Conservation (phyloP, 2,888 invertebrate species). For the Meta bourneti region DNA sequence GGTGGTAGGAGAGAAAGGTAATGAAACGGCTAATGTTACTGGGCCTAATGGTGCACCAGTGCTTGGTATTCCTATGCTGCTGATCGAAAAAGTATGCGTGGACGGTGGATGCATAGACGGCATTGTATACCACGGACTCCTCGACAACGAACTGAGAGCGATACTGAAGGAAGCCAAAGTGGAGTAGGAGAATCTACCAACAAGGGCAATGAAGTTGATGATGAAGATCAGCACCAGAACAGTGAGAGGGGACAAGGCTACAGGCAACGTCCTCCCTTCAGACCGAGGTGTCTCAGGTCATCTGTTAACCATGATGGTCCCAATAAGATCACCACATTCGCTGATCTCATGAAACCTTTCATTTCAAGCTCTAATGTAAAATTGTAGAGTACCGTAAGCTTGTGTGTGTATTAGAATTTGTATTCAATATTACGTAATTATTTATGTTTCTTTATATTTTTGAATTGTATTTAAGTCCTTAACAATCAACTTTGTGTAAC, state of each 20-base stretch:
- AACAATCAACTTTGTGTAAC: too few relatives aligned
- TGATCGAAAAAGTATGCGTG: conserved; percentile 86
- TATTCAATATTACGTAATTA: too few relatives aligned
- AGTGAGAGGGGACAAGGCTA: conserved; percentile 42
- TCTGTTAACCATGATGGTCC: too few relatives aligned
- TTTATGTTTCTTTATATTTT: too few relatives aligned
- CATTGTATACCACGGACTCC: conserved; percentile 52
- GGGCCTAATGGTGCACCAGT: conserved; percentile 96
- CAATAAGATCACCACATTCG: too few relatives aligned
- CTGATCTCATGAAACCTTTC: too few relatives aligned
- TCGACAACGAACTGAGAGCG: conserved; percentile 77
- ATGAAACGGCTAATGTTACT: conserved; percentile 98
- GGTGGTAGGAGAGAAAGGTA: conserved; percentile 96
- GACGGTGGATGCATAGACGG: conserved; percentile 77
- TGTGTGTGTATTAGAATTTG: too few relatives aligned
- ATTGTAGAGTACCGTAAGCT: too few relatives aligned
- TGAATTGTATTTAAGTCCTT: too few relatives aligned
- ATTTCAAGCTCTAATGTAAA: too few relatives aligned
- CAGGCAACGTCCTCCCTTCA: conserved; percentile 56
- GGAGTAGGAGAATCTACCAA: conserved; percentile 77
- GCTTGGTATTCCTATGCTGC: conserved; percentile 98
- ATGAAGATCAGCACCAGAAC: conserved; percentile 45
- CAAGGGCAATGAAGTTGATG: conserved; percentile 69
- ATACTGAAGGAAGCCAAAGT: conserved; percentile 78
- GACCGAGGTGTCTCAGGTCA: too few relatives aligned